Conservation (phyloP, 2,113 vertebrate species). For the Alligator sinensis region DNA sequence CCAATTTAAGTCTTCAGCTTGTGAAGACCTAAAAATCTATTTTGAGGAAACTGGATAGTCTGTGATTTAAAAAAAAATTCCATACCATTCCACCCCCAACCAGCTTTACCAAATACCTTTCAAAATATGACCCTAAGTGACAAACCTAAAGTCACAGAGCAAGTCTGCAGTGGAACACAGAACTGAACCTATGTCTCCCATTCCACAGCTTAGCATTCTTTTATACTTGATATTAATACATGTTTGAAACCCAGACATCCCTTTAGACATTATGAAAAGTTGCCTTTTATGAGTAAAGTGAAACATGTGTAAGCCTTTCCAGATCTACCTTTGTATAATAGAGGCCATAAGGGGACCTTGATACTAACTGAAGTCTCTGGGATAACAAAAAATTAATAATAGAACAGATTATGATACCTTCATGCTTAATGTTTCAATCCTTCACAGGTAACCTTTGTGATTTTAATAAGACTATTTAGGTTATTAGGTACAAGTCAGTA, state of each 20-base stretch:
- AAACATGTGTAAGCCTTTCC: background rate
- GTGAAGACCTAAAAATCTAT: background rate
- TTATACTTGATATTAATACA: background rate
- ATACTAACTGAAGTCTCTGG: background rate
- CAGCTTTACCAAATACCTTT: background rate
- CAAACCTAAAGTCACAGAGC: background rate
- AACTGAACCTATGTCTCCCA: background rate
- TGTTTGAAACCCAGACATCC: too few species aligned
- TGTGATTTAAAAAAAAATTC: too few species aligned
- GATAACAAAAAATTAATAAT: background rate
- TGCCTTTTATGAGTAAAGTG: too few species aligned
- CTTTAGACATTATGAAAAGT: too few species aligned
- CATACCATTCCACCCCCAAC: background rate
- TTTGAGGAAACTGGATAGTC: too few species aligned
- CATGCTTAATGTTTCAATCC: rapidly evolving
- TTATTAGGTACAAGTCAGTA: background rate
- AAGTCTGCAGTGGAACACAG: background rate
- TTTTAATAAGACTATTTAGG: background rate
- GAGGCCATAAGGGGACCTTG: background rate
- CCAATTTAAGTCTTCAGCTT: background rate
- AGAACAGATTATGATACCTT: background rate
- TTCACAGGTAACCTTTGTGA: background rate
- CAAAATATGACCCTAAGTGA: background rate
- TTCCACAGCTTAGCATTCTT: background rate
- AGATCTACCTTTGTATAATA: background rate